Percentiles rank a stretch among this genome's conserved stretches.
phyloP scores from a whole-genome alignment of 23 tunicate genomes.

The Styela clava region DNA sequence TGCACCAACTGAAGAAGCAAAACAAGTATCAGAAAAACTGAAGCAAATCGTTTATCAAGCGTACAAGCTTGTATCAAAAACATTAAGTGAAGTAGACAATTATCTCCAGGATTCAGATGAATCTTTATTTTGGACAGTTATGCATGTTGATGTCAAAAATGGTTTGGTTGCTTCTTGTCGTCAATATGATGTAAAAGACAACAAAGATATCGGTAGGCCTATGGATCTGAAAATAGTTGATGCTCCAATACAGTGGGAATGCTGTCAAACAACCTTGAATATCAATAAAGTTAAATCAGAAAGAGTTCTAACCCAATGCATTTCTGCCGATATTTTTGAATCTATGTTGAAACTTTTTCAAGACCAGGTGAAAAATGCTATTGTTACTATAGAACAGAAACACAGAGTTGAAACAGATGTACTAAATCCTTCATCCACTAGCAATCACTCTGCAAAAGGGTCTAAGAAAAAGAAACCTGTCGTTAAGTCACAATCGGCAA shows the following conservation, averaged over 20 bases:
- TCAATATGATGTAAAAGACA: slow-evolving; percentile 6
- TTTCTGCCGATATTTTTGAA: background rate
- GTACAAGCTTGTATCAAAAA: background rate
- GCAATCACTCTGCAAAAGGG: background rate
- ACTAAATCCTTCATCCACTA: slow-evolving; percentile 11
- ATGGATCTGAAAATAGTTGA: background rate
- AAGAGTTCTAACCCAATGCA: background rate
- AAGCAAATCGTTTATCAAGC: background rate
- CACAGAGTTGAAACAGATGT: background rate
- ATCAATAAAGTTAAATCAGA: background rate
- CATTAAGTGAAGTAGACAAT: background rate
- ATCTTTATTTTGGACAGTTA: background rate
- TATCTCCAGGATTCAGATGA: background rate
- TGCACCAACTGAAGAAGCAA: background rate
- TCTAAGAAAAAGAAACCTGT: background rate
- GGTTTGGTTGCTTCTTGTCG: background rate
- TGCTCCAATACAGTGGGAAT: background rate
- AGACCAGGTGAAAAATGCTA: background rate
- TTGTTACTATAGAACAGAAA: background rate
- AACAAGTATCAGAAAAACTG: background rate
- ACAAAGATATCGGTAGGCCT: slow-evolving; percentile 6
- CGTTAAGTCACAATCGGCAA: background rate
- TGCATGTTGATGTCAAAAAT: slow-evolving; percentile 2
- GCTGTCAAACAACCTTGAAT: background rate
- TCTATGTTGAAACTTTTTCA: background rate